Evolutionary conservation across 2,113 vertebrate species (phyloP).

Genomic region (Alligator sinensis): DNA sequence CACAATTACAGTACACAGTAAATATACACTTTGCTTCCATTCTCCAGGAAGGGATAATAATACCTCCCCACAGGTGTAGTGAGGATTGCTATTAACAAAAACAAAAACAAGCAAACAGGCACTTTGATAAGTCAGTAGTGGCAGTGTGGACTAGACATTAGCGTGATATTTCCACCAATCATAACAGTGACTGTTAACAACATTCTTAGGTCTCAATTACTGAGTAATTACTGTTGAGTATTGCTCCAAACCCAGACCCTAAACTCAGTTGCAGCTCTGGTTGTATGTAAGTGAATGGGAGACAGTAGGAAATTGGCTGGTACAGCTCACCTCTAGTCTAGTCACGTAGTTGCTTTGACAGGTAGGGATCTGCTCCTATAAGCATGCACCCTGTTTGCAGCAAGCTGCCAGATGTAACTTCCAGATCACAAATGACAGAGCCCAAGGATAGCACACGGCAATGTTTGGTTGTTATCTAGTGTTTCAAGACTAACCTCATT

Average conservation of each 20-base stretch:
- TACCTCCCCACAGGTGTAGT: not conserved
- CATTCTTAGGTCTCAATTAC: not conserved
- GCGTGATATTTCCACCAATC: no score
- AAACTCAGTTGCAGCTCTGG: not conserved
- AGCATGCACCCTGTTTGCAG: not conserved
- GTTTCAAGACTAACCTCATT: not conserved
- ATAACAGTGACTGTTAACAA: not conserved
- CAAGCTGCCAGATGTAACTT: rapidly evolving
- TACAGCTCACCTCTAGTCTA: not conserved
- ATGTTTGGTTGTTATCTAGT: not conserved
- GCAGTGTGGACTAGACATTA: not conserved
- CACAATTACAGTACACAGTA: not conserved
- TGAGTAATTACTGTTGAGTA: not conserved
- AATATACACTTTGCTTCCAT: not conserved
- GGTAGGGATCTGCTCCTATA: not conserved
- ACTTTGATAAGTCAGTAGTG: not conserved
- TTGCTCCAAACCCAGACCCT: not conserved
- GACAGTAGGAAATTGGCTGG: not conserved
- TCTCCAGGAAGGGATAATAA: not conserved
- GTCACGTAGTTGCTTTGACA: not conserved
- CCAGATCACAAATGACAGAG: not conserved
- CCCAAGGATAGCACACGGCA: rapidly evolving
- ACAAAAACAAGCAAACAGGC: not conserved
- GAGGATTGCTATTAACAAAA: not conserved
- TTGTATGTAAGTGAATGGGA: not conserved